These are phyloP conservation scores for Lobophora halterata DNA, from an alignment of 2,888 invertebrate genomes.

Conservation along the genomic window DNA sequence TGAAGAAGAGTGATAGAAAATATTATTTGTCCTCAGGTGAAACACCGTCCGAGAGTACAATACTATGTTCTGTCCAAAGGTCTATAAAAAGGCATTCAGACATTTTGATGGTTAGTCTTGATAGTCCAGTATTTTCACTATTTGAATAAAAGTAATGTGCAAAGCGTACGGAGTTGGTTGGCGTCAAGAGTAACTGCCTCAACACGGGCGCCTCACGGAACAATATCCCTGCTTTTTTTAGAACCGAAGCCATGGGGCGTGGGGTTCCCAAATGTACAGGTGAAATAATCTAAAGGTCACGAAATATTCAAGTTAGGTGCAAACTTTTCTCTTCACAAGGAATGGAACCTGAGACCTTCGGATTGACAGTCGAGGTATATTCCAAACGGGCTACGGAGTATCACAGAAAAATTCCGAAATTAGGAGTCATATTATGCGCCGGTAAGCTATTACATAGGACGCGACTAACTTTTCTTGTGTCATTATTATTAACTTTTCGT, in stretches of 20 bases:
- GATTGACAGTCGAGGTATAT: neutral
- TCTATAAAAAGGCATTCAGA: too few relatives aligned
- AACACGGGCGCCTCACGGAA: conserved; percentile 75
- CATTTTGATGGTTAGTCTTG: too few relatives aligned
- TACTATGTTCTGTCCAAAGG: too few relatives aligned
- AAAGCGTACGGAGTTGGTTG: conserved; percentile 78
- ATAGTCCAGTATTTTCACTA: neutral
- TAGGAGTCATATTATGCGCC: too few relatives aligned
- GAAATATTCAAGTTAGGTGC: neutral
- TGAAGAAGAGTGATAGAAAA: too few relatives aligned
- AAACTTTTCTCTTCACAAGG: conserved; percentile 3
- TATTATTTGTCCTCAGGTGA: too few relatives aligned
- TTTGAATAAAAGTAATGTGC: conserved; percentile 49
- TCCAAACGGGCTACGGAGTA: neutral
- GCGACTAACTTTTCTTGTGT: too few relatives aligned
- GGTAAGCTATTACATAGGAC: too few relatives aligned
- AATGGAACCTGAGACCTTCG: conserved; percentile 2
- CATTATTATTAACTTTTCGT: too few relatives aligned
- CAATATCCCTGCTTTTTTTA: conserved; percentile 77
- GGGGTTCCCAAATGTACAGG: conserved; percentile 69
- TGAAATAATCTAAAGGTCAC: neutral
- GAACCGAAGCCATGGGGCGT: conserved; percentile 67
- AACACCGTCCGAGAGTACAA: too few relatives aligned
- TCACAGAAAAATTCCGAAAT: fast-evolving
- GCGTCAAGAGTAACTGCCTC: conserved; percentile 73